Evolutionary conservation across 2,888 invertebrate genomes (phyloP), one percentile per base, ranked within the genome.

Genomic region (Cephus pygmeus): DNA sequence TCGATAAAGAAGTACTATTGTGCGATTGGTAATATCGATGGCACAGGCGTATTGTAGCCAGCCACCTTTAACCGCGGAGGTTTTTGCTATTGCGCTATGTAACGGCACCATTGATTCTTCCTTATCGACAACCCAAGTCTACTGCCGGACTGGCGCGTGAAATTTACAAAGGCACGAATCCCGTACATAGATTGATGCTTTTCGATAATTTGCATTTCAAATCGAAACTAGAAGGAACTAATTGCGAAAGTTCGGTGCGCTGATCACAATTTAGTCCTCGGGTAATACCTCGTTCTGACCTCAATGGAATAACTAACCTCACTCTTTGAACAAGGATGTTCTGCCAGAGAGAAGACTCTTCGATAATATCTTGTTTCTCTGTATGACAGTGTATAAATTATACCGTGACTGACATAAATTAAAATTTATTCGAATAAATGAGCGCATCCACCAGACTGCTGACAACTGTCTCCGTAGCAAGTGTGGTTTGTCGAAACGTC

Each of bases 371-470:
- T 75, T 75, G 35, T 56, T 31, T 56, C 75, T 69, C 56, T 75
- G 68, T 75, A 34, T n/a, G 75, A 69, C 75, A 34, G 75, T 75
- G 75, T 68, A 69, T 69, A 69, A 75, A 75, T 69, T 75, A 75
- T 69, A 30, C 15, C 68, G 75, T 68, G 30, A 15, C 75, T 31
- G 23, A 69, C 34, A 34, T 33, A 33, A 75, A 80, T 71, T 71
- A 73, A 80, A 75, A 80, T 80, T 80, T 71, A 78, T 76, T 81
- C 74, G 81, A 85, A 87, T 90, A 90, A 89, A 90, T 90, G 90
- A 89, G 84, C 87, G 81, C 84, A 83, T 85, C 84, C 76, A 87
- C 82, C 76, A 88, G 85, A 79, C 79, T 87, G 79, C 77, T 88
- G 81, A 83, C 87, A 83, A 85, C 84, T 80, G 86, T 87, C 81